These are phyloP conservation scores for Eupeodes latifasciatus DNA, from an alignment of 2,888 invertebrate species.

Conservation along the genomic window DNA sequence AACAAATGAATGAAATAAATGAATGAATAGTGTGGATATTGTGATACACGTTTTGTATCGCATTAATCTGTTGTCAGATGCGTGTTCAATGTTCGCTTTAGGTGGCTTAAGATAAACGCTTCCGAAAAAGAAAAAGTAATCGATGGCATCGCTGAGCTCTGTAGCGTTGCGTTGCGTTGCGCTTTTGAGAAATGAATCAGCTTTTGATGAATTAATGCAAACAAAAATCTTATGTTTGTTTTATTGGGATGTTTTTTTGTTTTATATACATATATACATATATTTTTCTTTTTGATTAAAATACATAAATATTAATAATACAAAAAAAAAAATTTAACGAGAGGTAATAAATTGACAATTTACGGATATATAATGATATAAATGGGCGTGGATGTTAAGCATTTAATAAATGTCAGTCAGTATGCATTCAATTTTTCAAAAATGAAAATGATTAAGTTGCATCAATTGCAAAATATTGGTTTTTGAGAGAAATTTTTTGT, in stretches of 20 bases:
- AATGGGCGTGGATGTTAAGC: constrained; percentile 26
- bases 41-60: constrained; percentile 53
- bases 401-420: constrained; percentile 28
- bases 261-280: no score
- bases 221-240: background rate
- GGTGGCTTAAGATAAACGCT: constrained; percentile 54
- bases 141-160: background rate
- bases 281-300: background rate
- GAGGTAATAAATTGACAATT: constrained; percentile 22
- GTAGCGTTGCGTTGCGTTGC: no score
- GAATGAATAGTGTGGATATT: constrained; percentile 15
- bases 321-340: constrained; percentile 13
- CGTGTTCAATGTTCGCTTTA: constrained; percentile 41
- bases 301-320: constrained; percentile 14
- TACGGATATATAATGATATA: constrained; percentile 14
- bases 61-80: constrained; percentile 50
- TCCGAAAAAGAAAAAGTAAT: constrained; percentile 53
- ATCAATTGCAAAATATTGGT: background rate
- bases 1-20: background rate
- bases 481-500: background rate
- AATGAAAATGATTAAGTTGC: constrained; percentile 9
- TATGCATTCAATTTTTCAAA: background rate
- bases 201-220: constrained; percentile 15
- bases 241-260: background rate
- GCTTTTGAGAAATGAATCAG: constrained; percentile 4